Evolutionary conservation across 2,888 invertebrate genomes (phyloP).

Genomic region (Eristalinus aeneus): DNA sequence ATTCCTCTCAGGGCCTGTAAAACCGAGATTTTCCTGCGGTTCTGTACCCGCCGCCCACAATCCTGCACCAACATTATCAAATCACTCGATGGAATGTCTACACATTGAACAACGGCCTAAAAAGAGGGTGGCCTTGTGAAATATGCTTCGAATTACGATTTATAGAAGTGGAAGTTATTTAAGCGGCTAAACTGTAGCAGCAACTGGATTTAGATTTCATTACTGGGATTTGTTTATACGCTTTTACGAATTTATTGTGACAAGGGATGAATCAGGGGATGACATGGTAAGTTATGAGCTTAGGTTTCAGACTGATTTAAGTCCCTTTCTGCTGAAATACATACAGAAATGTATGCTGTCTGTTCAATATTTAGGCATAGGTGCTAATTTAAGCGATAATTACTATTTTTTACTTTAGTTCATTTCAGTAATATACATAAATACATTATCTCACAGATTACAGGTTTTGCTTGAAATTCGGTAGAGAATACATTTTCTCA

Average conservation of each 20-base stretch:
- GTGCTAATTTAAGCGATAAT: no score
- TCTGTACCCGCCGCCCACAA: conserved; percentile 51
- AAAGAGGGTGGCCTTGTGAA: conserved; percentile 52
- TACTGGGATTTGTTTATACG: conserved; percentile 67
- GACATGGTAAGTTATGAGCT: conserved; percentile 26
- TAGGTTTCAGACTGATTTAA: not conserved
- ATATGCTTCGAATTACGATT: conserved; percentile 67
- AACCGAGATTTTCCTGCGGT: conserved; percentile 43
- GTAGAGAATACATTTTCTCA: no score
- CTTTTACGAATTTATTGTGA: conserved; percentile 56
- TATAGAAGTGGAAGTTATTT: conserved; percentile 67
- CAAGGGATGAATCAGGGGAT: conserved; percentile 60
- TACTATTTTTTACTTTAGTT: no score
- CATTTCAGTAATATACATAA: no score
- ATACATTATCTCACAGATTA: no score
- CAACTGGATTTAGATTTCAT: conserved; percentile 69
- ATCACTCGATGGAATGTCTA: conserved; percentile 47
- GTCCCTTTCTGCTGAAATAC: not conserved
- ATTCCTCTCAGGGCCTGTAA: conserved; percentile 32
- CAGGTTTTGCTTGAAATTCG: no score
- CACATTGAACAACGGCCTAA: conserved; percentile 43
- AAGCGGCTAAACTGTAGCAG: conserved; percentile 66
- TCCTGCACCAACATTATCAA: conserved; percentile 18
- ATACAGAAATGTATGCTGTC: not conserved
- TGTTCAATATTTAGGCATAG: not conserved